A percentile compares a stretch with the other conserved stretches of the same genome.
Evolutionary conservation across 2,113 vertebrate species (phyloP).

Genomic region (Heterotilapia buettikoferi): DNA sequence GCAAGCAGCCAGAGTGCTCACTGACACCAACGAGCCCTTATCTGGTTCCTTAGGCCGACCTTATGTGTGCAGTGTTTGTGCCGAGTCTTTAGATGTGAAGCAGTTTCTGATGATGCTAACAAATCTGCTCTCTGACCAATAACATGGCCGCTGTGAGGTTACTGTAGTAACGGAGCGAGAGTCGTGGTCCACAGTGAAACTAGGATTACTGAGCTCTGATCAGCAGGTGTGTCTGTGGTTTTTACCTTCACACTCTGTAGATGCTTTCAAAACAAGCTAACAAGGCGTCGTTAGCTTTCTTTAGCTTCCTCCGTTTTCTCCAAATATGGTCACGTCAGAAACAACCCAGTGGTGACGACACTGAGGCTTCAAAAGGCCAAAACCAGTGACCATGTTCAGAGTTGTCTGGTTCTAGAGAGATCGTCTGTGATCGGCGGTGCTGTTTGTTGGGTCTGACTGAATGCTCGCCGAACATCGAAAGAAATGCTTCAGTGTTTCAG

Average conservation of each 20-base stretch:
- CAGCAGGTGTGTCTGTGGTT: background rate
- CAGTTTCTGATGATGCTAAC: background rate
- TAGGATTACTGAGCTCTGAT: background rate
- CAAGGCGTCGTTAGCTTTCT: rapidly evolving
- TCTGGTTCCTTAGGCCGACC: background rate
- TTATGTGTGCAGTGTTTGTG: background rate
- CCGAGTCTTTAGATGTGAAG: background rate
- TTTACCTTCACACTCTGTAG: rapidly evolving
- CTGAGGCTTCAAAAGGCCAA: background rate
- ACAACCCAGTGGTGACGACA: background rate
- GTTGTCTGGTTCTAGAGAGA: background rate
- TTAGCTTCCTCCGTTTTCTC: background rate
- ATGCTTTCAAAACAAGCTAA: background rate
- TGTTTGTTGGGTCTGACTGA: background rate
- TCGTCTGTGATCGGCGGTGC: background rate
- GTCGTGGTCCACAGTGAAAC: rapidly evolving
- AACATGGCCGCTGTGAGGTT: background rate
- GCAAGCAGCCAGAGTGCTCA: background rate
- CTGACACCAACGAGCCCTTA: background rate
- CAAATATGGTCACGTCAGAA: background rate
- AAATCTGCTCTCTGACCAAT: background rate
- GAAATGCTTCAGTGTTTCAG: background rate
- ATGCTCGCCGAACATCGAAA: too few species aligned
- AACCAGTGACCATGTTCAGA: background rate
- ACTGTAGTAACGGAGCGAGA: background rate